These are phyloP conservation scores for Myrmophylax atrothorax DNA, from an alignment of 2,113 vertebrate species.

Conservation along the genomic window DNA sequence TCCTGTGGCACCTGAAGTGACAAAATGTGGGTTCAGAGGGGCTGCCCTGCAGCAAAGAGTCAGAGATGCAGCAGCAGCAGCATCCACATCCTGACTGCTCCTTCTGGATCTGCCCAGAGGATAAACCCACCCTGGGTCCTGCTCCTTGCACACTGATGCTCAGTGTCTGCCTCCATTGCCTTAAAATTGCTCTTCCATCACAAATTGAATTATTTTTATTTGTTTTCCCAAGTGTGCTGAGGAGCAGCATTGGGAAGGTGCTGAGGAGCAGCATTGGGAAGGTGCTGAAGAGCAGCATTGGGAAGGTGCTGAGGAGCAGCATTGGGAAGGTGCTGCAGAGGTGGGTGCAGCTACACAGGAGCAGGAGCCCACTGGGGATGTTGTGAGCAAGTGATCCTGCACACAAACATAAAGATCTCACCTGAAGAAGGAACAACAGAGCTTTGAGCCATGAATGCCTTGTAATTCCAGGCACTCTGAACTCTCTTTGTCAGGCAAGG, in stretches of 20 bases:
- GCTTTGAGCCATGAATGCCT: neutral
- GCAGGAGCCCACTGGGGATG: neutral
- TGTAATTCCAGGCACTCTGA: neutral
- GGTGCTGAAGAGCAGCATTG: neutral
- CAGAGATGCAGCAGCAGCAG: neutral
- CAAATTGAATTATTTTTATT: neutral
- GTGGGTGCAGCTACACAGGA: neutral
- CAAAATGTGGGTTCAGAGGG: neutral
- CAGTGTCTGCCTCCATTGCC: neutral
- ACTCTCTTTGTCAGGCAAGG: neutral
- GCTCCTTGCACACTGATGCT: neutral
- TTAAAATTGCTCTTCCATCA: neutral
- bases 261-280: neutral
- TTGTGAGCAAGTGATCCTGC: neutral
- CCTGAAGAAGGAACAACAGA: neutral
- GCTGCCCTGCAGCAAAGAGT: neutral
- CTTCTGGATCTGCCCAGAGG: neutral
- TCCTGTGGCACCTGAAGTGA: neutral
- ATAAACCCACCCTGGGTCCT: neutral
- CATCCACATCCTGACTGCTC: neutral
- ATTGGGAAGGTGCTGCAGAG: neutral
- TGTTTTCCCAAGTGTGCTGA: neutral
- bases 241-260: neutral
- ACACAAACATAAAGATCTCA: neutral
- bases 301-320: no score